Evolutionary conservation across 1,140 invertebrate species (phyloP), one percentile per base, ranked within the genome.

Genomic region (Rhyzopertha dominica): DNA sequence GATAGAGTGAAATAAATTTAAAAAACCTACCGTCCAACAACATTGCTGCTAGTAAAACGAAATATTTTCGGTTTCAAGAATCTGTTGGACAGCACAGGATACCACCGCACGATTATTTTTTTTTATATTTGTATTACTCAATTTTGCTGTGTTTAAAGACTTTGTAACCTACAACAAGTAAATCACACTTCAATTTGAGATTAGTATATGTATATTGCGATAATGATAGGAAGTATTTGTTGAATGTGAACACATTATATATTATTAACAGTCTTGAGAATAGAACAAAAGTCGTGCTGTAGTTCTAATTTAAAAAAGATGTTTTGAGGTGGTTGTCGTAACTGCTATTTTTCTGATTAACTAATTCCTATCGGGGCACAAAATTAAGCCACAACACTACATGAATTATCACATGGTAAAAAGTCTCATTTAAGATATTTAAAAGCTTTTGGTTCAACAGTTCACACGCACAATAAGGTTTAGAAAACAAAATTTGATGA

Each of bases 251-350:
- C 71, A 72, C 4, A 75, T 76, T 41, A 53, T 43, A 10, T 71
- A 71, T 61, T 61, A 74, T 66, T 60, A 29, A 71, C 66, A 5
- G 59, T 71, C 26, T 61, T 68, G 25, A 61, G 68, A 41, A 72
- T 66, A 5, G 71, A 73, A 37, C 65, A 78, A 65, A 54, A 77
- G 77, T 67, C 68, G 71, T 49, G 63, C 73, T 1, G 53, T 70
- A 14, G 73, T 77, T 47, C 52, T 71, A 22, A 68, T 71, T 41
- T 63, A 44, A 26, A 47, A 28, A 60, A 61, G 51, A 30, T 16
- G 29, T 63, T 65, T 59, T 71, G 60, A 69, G 64, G 63, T 32
- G 62, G 60, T 66, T 20, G 51, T 70, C 12, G 47, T 58, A 45
- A 68, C 60, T 22, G 56, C 58, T 24, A 62, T 60, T n/a, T 66